A percentile compares a stretch with the other conserved stretches of the same genome.
Conservation (phyloP, 2,797 vertebrate species). For the Fratercula arctica region DNA sequence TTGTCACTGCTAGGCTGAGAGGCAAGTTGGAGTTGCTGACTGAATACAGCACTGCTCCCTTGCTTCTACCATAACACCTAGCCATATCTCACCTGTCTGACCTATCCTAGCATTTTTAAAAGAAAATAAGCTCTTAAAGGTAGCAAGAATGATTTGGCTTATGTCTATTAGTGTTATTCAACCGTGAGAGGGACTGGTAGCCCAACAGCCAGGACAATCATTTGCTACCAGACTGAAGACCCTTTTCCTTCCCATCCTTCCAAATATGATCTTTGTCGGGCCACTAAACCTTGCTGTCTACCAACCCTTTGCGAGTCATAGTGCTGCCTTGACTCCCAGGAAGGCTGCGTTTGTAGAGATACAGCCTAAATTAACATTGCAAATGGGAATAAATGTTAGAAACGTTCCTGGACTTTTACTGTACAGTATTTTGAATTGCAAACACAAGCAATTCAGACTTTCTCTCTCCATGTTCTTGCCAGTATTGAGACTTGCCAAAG, state of each 20-base stretch:
- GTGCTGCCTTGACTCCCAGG: background rate
- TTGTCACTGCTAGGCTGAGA: too few relatives aligned
- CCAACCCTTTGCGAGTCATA: background rate
- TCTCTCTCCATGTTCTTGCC: background rate
- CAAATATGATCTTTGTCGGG: rapidly evolving
- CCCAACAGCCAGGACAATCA: background rate
- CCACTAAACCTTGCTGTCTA: rapidly evolving
- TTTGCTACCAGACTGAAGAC: background rate
- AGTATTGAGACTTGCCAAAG: background rate
- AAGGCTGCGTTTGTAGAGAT: background rate
- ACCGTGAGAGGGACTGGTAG: too few relatives aligned
- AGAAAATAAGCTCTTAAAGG: background rate
- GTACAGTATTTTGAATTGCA: background rate
- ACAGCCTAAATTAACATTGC: background rate
- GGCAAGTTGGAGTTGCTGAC: background rate
- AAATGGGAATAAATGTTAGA: background rate
- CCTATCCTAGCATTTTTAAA: background rate
- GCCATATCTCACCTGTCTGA: background rate
- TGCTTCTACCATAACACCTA: background rate
- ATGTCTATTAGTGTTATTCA: background rate
- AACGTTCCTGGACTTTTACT: background rate
- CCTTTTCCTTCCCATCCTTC: background rate
- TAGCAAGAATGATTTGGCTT: background rate
- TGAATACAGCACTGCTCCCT: background rate
- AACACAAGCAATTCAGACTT: background rate